A percentile compares a stretch with the other conserved stretches of the same genome.
phyloP scores from a whole-genome alignment of 2,113 vertebrate genomes.

The Telmatochromis brachygnathus region DNA sequence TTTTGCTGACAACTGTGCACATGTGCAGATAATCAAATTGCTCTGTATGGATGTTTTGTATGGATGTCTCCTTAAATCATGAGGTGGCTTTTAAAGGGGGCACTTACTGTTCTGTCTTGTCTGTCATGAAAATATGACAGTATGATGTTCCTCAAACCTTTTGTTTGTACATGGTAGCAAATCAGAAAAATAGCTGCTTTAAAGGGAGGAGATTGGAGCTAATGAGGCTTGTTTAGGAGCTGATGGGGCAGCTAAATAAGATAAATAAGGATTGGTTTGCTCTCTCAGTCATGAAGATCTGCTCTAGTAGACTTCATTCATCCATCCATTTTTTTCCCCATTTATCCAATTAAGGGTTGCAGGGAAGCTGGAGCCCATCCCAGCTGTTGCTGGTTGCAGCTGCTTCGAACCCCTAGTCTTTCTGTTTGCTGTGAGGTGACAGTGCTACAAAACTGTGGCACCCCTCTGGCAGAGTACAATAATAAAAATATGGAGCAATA shows the following conservation, averaged over 20 bases:
- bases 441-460: background rate
- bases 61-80: background rate
- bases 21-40: background rate
- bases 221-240: background rate
- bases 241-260: background rate
- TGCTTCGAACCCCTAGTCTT: background rate
- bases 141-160: background rate
- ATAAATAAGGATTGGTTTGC: background rate
- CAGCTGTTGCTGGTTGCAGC: background rate
- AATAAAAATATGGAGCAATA: background rate
- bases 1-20: background rate
- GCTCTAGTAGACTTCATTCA: background rate
- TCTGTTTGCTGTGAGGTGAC: background rate
- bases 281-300: background rate
- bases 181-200: background rate
- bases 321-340: accelerated
- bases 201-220: background rate
- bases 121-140: background rate
- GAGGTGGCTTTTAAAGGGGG: background rate
- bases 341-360: background rate
- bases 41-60: background rate
- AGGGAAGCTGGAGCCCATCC: background rate
- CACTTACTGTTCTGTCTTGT: background rate
- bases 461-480: background rate
- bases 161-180: background rate